A percentile compares a stretch with the other conserved stretches of the same genome.
These are phyloP conservation scores for Tapera naevia DNA, from an alignment of 2,797 vertebrate species.

Conservation along the genomic window DNA sequence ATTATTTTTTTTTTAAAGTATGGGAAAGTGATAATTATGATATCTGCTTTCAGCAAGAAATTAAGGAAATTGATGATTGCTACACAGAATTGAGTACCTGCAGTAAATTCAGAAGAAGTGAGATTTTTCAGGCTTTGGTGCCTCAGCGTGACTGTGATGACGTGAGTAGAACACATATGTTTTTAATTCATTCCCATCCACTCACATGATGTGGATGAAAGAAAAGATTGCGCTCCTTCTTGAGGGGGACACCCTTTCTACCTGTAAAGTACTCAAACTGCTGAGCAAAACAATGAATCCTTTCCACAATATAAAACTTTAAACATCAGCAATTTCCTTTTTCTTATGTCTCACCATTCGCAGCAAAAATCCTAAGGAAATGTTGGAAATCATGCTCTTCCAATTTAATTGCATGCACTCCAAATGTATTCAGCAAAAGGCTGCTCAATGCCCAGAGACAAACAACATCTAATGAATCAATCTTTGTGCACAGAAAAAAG, in stretches of 20 bases:
- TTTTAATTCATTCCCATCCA: background rate
- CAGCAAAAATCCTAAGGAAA: background rate
- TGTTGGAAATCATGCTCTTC: background rate
- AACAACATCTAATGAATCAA: conserved; percentile 4
- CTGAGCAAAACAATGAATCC: background rate
- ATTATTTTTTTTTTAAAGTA: conserved; percentile 23
- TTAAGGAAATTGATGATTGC: background rate
- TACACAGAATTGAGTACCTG: background rate
- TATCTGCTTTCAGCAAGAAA: background rate
- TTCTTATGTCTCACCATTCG: background rate
- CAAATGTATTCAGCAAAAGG: background rate
- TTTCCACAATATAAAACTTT: background rate
- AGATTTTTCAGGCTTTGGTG: background rate
- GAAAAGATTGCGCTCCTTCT: background rate
- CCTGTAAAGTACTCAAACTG: background rate
- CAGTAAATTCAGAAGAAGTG: background rate
- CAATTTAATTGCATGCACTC: background rate
- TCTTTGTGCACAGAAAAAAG: background rate
- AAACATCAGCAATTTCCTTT: background rate
- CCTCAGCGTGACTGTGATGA: background rate
- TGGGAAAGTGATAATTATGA: background rate
- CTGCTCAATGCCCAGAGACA: background rate
- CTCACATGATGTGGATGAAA: background rate
- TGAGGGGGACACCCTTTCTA: background rate
- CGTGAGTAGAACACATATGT: background rate